These are phyloP conservation scores for Argyrosomus japonicus DNA, from an alignment of 2,113 vertebrate genomes.

Conservation along the genomic window DNA sequence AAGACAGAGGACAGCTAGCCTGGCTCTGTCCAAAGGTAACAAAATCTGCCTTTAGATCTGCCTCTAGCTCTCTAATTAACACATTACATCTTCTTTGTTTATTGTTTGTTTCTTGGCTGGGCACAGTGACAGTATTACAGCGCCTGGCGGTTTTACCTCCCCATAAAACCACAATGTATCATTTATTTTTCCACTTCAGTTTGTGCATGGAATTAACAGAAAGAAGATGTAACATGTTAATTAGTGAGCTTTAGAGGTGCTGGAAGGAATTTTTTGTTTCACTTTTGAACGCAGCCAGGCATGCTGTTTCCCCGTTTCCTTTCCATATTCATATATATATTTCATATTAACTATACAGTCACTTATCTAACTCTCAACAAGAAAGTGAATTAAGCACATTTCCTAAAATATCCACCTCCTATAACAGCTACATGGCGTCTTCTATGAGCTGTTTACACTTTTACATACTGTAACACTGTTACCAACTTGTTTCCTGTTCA, in stretches of 20 bases:
- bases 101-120: background rate
- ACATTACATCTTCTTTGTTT: background rate
- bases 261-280: background rate
- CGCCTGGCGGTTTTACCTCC: background rate
- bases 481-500: conserved; percentile 3
- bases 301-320: background rate
- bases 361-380: background rate
- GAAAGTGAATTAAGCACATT: background rate
- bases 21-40: background rate
- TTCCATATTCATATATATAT: no score
- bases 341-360: background rate
- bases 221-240: background rate
- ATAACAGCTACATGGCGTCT: background rate
- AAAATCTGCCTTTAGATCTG: background rate
- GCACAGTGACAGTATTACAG: background rate
- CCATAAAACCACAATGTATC: no score
- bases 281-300: background rate
- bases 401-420: background rate
- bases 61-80: background rate
- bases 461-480: background rate
- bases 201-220: background rate
- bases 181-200: background rate
- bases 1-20: background rate
- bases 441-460: background rate
- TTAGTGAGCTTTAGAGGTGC: no score